Conservation (phyloP, 1,140 invertebrate genomes). For the Lycorma delicatula region DNA sequence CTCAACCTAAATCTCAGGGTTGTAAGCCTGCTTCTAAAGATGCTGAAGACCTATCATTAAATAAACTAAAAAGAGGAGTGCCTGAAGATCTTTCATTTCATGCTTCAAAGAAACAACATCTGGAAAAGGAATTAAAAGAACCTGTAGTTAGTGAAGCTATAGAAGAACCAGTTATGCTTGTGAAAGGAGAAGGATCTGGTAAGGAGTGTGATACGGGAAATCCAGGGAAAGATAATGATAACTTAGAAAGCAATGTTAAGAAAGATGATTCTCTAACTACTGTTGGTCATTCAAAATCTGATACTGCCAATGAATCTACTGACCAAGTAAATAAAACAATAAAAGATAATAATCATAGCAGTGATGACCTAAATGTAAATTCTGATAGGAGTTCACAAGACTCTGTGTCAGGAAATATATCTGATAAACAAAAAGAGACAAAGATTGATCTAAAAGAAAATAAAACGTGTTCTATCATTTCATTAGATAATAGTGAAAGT, state of each 20-base stretch:
- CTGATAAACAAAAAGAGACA: too few relatives aligned
- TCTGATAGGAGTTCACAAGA: too few relatives aligned
- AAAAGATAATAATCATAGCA: too few relatives aligned
- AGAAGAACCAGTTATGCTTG: slow-evolving; percentile 58
- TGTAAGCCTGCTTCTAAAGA: background rate
- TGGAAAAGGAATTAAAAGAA: slow-evolving; percentile 55
- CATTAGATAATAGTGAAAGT: too few relatives aligned
- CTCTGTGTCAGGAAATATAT: too few relatives aligned
- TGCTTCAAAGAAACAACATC: background rate
- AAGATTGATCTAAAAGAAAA: too few relatives aligned
- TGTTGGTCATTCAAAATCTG: too few relatives aligned
- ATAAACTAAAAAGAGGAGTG: background rate
- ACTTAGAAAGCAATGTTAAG: slow-evolving; percentile 31
- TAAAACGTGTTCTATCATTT: too few relatives aligned
- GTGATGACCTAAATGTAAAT: too few relatives aligned
- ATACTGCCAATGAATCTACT: too few relatives aligned
- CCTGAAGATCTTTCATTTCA: slow-evolving; percentile 6
- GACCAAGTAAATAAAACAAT: too few relatives aligned
- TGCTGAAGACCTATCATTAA: slow-evolving; percentile 1
- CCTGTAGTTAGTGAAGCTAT: slow-evolving; percentile 59
- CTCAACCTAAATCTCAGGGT: background rate
- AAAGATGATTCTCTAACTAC: slow-evolving; percentile 52
- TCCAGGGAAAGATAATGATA: slow-evolving; percentile 34
- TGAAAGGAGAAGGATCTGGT: slow-evolving; percentile 64
- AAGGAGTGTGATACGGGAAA: slow-evolving; percentile 59